phyloP scores from a whole-genome alignment of 2,113 vertebrate species.

The Casuarius casuarius region DNA sequence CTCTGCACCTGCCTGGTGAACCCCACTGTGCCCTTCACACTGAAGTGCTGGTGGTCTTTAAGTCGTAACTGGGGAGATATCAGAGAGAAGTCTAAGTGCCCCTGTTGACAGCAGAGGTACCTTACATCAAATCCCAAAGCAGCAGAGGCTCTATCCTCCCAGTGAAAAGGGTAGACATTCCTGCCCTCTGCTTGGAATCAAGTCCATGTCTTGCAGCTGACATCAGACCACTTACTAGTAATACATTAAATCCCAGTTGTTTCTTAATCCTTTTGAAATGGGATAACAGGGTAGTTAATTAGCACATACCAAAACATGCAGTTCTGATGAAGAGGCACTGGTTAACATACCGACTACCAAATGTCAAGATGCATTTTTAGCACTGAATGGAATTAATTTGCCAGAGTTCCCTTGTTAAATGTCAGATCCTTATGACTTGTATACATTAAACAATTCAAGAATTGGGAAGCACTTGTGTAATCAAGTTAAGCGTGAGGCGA shows the following conservation, averaged over 20 bases:
- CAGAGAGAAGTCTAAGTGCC: neutral
- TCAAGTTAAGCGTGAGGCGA: conserved; percentile 33
- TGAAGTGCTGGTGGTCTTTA: neutral
- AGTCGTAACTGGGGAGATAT: neutral
- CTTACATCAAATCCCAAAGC: no score
- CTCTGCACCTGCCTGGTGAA: neutral
- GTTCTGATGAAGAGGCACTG: conserved; percentile 7
- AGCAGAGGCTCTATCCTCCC: neutral
- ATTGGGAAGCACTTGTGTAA: conserved; percentile 61
- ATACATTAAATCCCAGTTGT: conserved; percentile 5
- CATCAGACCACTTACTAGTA: neutral
- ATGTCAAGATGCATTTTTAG: conserved; percentile 64
- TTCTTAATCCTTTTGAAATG: neutral
- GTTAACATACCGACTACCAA: conserved; percentile 13
- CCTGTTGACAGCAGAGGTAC: neutral
- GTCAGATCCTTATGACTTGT: conserved; percentile 54
- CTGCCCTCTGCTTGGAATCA: neutral
- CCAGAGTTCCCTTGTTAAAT: conserved; percentile 64
- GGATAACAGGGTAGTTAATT: conserved; percentile 38
- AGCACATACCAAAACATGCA: neutral
- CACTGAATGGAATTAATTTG: conserved; percentile 60
- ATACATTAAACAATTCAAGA: conserved; percentile 65
- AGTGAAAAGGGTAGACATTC: fast-evolving
- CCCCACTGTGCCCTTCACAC: neutral
- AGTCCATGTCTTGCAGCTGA: neutral